These are phyloP conservation scores for Parascotia fuliginaria DNA, from an alignment of 2,888 invertebrate genomes.

Conservation along the genomic window DNA sequence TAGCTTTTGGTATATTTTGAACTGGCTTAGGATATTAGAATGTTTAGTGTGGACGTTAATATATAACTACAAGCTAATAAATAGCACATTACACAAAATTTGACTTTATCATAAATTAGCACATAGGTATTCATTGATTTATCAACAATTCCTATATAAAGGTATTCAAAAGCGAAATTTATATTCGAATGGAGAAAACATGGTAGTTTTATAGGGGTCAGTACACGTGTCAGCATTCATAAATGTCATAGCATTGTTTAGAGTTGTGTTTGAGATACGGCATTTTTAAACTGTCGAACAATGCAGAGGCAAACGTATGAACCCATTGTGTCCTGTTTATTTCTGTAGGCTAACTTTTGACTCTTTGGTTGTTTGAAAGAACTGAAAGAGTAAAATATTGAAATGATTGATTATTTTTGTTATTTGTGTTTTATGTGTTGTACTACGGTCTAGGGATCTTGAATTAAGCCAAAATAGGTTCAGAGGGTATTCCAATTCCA, in stretches of 20 bases:
- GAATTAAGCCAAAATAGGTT: no score
- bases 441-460: no score
- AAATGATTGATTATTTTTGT: background rate
- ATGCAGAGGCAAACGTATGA: conserved; percentile 52
- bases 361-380: background rate
- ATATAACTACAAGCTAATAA: no score
- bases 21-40: no score
- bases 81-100: no score
- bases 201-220: conserved; percentile 50
- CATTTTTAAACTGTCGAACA: conserved; percentile 67
- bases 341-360: conserved; percentile 22
- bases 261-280: conserved; percentile 60
- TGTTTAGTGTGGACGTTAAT: no score
- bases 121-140: conserved; percentile 5
- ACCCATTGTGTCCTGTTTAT: conserved; percentile 69
- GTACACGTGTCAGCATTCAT: conserved; percentile 64
- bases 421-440: background rate
- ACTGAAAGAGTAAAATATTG: background rate
- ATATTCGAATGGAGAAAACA: conserved; percentile 18
- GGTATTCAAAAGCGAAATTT: conserved; percentile 16
- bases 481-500: no score
- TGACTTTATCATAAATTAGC: no score
- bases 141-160: conserved; percentile 6
- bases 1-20: no score
- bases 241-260: conserved; percentile 68